phyloP scores from a whole-genome alignment of 2,113 vertebrate genomes.

The Dunckerocampus dactyliophorus region DNA sequence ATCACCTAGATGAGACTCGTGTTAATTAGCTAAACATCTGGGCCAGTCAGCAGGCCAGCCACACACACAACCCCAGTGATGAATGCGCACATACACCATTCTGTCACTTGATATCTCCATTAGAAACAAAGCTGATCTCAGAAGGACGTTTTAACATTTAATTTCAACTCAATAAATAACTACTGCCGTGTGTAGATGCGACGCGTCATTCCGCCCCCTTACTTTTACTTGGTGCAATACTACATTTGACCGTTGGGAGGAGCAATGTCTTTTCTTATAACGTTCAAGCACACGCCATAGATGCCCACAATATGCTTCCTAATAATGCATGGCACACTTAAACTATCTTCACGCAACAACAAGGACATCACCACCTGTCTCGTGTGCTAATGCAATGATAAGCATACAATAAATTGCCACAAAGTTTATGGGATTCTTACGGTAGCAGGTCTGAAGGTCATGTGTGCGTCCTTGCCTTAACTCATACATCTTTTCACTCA shows the following conservation, averaged over 20 bases:
- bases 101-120: not conserved
- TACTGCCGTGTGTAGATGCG: not conserved
- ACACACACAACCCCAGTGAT: slow-evolving; percentile 42
- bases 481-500: not conserved
- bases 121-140: not conserved
- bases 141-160: too few species aligned
- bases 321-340: not conserved
- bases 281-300: not conserved
- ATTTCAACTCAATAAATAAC: too few species aligned
- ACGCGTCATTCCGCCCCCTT: slow-evolving; percentile 1
- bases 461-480: too few species aligned
- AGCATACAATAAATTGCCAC: not conserved
- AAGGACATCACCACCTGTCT: not conserved
- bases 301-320: slow-evolving; percentile 10
- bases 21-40: slow-evolving; percentile 79
- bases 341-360: not conserved
- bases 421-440: too few species aligned
- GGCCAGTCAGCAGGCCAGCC: slow-evolving; percentile 59
- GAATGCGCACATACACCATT: slow-evolving; percentile 39
- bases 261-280: slow-evolving; percentile 55
- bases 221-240: slow-evolving; percentile 34
- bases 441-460: too few species aligned
- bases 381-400: not conserved
- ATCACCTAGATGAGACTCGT: slow-evolving; percentile 76
- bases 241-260: slow-evolving; percentile 56